phyloP scores from a whole-genome alignment of 2,888 invertebrate genomes.

The Ypsolopha scabrella region DNA sequence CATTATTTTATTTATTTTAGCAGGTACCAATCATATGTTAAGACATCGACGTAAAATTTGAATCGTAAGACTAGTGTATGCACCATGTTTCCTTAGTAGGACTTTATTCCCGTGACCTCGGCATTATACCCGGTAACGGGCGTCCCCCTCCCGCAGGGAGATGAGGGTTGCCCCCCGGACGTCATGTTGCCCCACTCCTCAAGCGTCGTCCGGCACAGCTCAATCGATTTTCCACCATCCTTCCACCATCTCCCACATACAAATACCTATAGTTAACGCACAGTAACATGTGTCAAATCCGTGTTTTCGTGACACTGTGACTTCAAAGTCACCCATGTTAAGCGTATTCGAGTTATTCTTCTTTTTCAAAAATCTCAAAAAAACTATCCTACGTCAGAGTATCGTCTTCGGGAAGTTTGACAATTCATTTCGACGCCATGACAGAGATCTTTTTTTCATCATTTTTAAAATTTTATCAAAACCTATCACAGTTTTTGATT shows the following conservation, averaged over 20 bases:
- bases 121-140: constrained; percentile 12
- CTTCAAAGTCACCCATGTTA: constrained; percentile 25
- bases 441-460: constrained; percentile 10
- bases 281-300: constrained; percentile 18
- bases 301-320: constrained; percentile 15
- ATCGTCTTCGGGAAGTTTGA: constrained; percentile 1
- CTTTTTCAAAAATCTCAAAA: constrained; percentile 10
- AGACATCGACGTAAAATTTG: constrained; percentile 41
- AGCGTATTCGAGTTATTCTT: constrained; percentile 9
- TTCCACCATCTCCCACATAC: constrained; percentile 17
- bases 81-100: constrained; percentile 59
- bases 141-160: constrained; percentile 7
- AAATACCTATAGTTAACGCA: neutral
- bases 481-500: constrained; percentile 71
- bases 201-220: constrained; percentile 29
- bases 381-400: constrained; percentile 15
- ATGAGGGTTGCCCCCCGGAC: constrained; percentile 12
- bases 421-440: neutral
- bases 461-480: constrained; percentile 69
- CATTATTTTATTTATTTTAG: constrained; percentile 43
- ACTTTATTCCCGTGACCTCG: constrained; percentile 19
- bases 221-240: constrained; percentile 36
- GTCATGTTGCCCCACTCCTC: constrained; percentile 14
- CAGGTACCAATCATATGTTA: constrained; percentile 65
- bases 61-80: constrained; percentile 52